phyloP scores from a whole-genome alignment of 1,140 invertebrate genomes.

The Drosophila ficusphila region DNA sequence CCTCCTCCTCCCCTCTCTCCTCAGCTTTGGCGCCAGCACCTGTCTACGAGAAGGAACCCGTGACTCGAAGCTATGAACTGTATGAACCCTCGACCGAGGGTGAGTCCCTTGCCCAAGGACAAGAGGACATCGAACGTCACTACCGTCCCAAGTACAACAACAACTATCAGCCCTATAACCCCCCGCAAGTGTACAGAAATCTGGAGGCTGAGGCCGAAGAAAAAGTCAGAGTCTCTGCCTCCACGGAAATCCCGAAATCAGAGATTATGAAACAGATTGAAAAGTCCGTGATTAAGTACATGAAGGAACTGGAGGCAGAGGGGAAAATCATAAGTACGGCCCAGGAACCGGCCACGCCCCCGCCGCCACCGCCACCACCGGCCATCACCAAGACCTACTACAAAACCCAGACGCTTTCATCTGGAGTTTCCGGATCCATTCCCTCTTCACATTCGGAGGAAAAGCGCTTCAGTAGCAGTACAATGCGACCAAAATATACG shows the following conservation, averaged over 20 bases:
- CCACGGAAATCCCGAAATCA: slow-evolving; percentile 81
- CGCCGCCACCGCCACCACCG: slow-evolving; percentile 42
- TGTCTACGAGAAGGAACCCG: slow-evolving; percentile 74
- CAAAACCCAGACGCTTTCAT: slow-evolving; percentile 57
- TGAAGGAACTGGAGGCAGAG: slow-evolving; percentile 81
- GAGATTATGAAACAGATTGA: slow-evolving; percentile 84
- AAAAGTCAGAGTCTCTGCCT: slow-evolving; percentile 73
- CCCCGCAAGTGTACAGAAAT: slow-evolving; percentile 36
- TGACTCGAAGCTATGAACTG: slow-evolving; percentile 66
- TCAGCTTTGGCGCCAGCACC: slow-evolving; percentile 45
- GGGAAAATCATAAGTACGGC: slow-evolving; percentile 77
- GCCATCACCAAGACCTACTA: slow-evolving; percentile 67
- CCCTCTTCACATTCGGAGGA: slow-evolving; percentile 35
- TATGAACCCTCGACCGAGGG: slow-evolving; percentile 53
- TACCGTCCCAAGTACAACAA: slow-evolving; percentile 70
- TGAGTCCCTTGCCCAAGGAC: background rate
- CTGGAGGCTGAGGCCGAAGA: slow-evolving; percentile 67
- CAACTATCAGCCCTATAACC: slow-evolving; percentile 17
- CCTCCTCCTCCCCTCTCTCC: slow-evolving; percentile 9
- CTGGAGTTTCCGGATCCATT: background rate
- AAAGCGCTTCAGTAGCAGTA: slow-evolving; percentile 65
- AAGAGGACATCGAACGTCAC: slow-evolving; percentile 64
- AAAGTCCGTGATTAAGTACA: slow-evolving; percentile 80
- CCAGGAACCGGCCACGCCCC: slow-evolving; percentile 35
- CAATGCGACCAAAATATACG: slow-evolving; percentile 63